A percentile compares a stretch with the other conserved stretches of the same genome.
Conservation (phyloP, 2,888 invertebrate species). For the Euproctis similis region DNA sequence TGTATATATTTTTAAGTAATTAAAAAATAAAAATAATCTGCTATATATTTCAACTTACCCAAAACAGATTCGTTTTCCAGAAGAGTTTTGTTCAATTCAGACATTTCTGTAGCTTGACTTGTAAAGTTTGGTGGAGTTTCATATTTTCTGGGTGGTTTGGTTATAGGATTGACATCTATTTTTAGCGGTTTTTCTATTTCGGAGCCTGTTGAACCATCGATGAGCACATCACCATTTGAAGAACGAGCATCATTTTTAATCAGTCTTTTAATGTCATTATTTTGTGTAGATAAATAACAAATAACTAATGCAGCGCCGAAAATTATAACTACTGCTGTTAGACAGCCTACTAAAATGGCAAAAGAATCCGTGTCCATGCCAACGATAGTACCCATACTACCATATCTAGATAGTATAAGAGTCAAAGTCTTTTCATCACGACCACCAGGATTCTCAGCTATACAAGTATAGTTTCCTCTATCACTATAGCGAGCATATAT, state of each 20-base stretch:
- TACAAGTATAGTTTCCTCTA: constrained; percentile 84
- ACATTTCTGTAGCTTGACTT: constrained; percentile 84
- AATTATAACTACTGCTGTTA: constrained; percentile 61
- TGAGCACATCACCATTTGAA: constrained; percentile 79
- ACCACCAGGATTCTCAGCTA: constrained; percentile 89
- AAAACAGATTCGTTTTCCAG: constrained; percentile 84
- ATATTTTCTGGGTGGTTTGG: constrained; percentile 84
- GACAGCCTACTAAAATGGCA: constrained; percentile 67
- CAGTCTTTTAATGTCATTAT: constrained; percentile 73
- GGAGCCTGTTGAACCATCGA: constrained; percentile 82
- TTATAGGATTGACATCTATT: constrained; percentile 87
- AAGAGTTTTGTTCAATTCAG: constrained; percentile 85
- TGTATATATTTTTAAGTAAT: too few species aligned
- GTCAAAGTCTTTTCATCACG: constrained; percentile 84
- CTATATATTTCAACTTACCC: constrained; percentile 74
- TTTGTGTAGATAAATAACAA: constrained; percentile 73
- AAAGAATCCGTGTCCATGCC: constrained; percentile 70
- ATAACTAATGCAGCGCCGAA: constrained; percentile 62
- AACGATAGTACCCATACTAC: constrained; percentile 57
- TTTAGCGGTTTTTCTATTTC: constrained; percentile 88
- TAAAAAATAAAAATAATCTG: too few species aligned
- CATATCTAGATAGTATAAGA: constrained; percentile 71
- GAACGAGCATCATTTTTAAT: constrained; percentile 77
- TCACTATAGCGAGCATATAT: constrained; percentile 78
- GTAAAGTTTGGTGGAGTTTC: constrained; percentile 80